These are phyloP conservation scores for Saimiri boliviensis DNA, from an alignment of 2,113 vertebrate genomes.

Conservation along the genomic window DNA sequence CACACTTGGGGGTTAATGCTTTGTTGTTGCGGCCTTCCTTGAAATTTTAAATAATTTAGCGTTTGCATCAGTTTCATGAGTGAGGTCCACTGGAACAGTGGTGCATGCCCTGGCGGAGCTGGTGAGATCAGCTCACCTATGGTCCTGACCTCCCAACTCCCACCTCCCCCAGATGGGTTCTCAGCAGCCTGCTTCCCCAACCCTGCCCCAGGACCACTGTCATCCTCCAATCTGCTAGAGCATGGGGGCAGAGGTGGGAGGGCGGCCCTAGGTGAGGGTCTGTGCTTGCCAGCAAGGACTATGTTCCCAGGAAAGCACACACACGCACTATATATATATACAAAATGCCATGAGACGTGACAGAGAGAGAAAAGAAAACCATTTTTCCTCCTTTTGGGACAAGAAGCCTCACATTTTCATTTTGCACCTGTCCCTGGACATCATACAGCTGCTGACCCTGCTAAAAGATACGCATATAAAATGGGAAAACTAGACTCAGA, in stretches of 20 bases:
- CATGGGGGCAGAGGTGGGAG: accelerated
- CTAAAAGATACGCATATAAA: neutral
- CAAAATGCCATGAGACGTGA: neutral
- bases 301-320: accelerated
- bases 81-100: neutral
- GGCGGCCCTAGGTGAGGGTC: neutral
- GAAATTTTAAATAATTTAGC: neutral
- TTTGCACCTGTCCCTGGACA: neutral
- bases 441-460: too few relatives aligned
- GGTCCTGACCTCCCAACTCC: neutral
- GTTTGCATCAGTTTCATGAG: neutral
- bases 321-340: too few relatives aligned
- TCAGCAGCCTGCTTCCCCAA: accelerated
- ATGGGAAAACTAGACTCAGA: neutral
- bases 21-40: too few relatives aligned
- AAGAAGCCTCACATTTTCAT: neutral
- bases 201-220: neutral
- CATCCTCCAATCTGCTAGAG: accelerated
- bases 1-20: neutral
- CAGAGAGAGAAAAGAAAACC: neutral
- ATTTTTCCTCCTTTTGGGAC: neutral
- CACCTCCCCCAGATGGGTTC: accelerated
- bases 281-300: neutral
- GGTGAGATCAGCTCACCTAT: neutral
- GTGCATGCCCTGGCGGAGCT: accelerated